These are phyloP conservation scores for Axinella damicornis DNA, from an alignment of 37 sponge, comb jelly and placozoan genomes.

Conservation along the genomic window DNA sequence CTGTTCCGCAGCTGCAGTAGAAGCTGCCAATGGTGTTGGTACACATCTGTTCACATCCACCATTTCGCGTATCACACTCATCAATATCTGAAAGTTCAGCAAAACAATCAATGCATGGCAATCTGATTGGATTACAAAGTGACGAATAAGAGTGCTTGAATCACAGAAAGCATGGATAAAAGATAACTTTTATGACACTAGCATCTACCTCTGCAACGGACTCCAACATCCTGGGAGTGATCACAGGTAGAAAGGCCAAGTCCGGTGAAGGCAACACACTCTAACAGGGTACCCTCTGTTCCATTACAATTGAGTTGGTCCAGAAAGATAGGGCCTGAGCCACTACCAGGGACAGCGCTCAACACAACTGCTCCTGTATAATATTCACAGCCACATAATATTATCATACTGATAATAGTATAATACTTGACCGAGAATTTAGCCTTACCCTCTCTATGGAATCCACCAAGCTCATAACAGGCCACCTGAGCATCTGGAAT, in stretches of 20 bases:
- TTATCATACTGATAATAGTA: no score
- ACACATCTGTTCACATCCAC: slow-evolving; percentile 1
- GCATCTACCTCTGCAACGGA: slow-evolving; percentile 11
- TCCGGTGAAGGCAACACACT: background rate
- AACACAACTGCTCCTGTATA: no score
- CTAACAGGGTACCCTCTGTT: background rate
- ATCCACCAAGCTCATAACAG: slow-evolving; percentile 23
- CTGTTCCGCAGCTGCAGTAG: slow-evolving; percentile 8
- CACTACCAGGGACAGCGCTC: background rate
- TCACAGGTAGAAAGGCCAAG: background rate
- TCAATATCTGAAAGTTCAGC: slow-evolving; percentile 6
- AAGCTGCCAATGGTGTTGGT: slow-evolving; percentile 7
- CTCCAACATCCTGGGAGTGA: slow-evolving; percentile 22
- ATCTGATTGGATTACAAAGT: no score
- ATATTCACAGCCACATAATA: no score
- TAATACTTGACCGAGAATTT: no score
- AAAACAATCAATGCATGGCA: no score
- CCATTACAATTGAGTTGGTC: slow-evolving; percentile 16
- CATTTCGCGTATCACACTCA: background rate
- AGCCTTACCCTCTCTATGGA: background rate
- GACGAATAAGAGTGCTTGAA: no score
- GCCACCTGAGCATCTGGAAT: slow-evolving; percentile 22
- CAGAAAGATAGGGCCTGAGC: slow-evolving; percentile 29
- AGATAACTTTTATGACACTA: no score
- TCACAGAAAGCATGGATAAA: no score